phyloP scores from a whole-genome alignment of 2,113 vertebrate species.

The Phycodurus eques region DNA sequence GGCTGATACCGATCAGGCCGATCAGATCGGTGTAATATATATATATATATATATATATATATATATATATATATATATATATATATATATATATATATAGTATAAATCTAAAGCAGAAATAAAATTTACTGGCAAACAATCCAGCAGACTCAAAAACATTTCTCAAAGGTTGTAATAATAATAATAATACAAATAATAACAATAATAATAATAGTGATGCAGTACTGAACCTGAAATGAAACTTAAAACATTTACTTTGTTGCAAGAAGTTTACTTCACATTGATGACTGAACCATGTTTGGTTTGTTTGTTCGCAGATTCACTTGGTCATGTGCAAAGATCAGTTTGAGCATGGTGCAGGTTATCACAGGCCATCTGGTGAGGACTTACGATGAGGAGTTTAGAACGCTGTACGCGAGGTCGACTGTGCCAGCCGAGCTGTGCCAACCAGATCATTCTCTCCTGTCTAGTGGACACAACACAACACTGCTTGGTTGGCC shows the following conservation, averaged over 20 bases:
- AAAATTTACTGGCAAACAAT: too few species aligned
- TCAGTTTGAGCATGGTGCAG: slow-evolving; percentile 94
- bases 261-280: not conserved
- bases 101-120: too few species aligned
- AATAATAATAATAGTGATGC: not conserved
- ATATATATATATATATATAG: too few species aligned
- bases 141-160: too few species aligned
- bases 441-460: slow-evolving; percentile 67
- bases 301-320: slow-evolving; percentile 75
- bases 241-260: not conserved
- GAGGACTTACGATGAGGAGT: slow-evolving; percentile 93
- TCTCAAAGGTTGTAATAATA: too few species aligned
- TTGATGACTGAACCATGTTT: not conserved
- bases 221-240: too few species aligned
- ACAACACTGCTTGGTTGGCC: slow-evolving; percentile 71
- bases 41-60: too few species aligned
- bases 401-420: slow-evolving; percentile 88
- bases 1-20: too few species aligned
- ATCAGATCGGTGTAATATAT: too few species aligned
- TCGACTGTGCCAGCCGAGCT: slow-evolving; percentile 78
- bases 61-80: too few species aligned
- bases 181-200: not conserved
- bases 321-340: slow-evolving; percentile 96
- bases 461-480: slow-evolving; percentile 68
- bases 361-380: slow-evolving; percentile 91